Conservation (phyloP, 2,888 invertebrate species). For the Tridacna crocea region DNA sequence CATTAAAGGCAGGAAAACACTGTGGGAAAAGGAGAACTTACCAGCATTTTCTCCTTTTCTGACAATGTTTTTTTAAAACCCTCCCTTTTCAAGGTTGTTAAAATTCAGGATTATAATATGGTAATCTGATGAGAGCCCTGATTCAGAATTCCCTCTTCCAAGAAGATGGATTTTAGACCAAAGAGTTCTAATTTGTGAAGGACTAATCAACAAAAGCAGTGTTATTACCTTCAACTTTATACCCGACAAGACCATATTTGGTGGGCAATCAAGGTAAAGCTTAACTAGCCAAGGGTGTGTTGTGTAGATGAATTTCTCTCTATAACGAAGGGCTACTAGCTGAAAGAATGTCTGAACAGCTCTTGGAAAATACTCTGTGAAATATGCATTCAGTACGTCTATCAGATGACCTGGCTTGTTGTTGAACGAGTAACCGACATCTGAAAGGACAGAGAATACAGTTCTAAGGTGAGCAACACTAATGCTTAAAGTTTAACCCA, state of each 20-base stretch:
- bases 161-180: no score
- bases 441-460: constrained; percentile 45
- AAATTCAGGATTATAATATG: no score
- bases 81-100: no score
- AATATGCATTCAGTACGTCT: constrained; percentile 79
- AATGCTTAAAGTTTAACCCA: no score
- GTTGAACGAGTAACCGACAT: constrained; percentile 76
- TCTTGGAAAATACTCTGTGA: constrained; percentile 77
- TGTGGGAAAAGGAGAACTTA: neutral
- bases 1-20: neutral
- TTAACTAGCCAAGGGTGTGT: constrained; percentile 82
- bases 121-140: no score
- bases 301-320: constrained; percentile 78
- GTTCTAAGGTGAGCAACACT: no score
- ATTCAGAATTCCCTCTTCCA: no score
- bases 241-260: constrained; percentile 66
- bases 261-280: constrained; percentile 80
- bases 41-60: neutral
- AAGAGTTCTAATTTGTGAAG: neutral
- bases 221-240: constrained; percentile 61
- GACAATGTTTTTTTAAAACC: no score
- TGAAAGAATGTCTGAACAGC: constrained; percentile 67
- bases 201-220: neutral
- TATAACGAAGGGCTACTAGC: constrained; percentile 68
- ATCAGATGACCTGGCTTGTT: constrained; percentile 71